Evolutionary conservation across 1,140 invertebrate genomes (phyloP).

Genomic region (Eumaeus atala): DNA sequence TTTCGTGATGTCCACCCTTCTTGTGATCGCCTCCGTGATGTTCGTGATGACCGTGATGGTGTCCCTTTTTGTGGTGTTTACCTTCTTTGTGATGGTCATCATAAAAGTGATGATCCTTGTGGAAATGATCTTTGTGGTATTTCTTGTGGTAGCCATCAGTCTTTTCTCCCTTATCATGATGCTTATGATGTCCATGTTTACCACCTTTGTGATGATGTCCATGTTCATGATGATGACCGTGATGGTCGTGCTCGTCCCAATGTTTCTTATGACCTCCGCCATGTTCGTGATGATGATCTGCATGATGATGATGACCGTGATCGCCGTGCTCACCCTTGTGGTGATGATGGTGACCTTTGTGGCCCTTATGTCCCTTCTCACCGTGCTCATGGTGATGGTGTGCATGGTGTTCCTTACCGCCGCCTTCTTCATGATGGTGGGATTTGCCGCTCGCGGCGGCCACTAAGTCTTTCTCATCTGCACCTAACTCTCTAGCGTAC

Average conservation of each 20-base stretch:
- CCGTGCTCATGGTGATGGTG: conserved; percentile 63
- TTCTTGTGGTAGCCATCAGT: conserved; percentile 65
- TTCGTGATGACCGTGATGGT: conserved; percentile 58
- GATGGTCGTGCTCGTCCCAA: conserved; percentile 57
- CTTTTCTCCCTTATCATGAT: conserved; percentile 61
- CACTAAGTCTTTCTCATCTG: conserved; percentile 53
- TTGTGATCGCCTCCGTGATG: conserved; percentile 54
- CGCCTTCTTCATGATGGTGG: conserved; percentile 79
- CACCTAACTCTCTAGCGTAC: conserved; percentile 42
- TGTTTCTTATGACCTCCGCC: conserved; percentile 58
- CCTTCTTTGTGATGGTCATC: conserved; percentile 59
- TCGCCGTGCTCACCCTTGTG: conserved; percentile 59
- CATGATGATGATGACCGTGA: conserved; percentile 55
- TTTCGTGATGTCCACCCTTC: conserved; percentile 56
- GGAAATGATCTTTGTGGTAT: conserved; percentile 62
- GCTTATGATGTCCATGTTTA: conserved; percentile 58
- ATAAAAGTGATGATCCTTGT: conserved; percentile 67
- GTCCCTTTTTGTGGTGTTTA: conserved; percentile 60
- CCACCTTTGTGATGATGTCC: conserved; percentile 63
- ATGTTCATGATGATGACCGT: conserved; percentile 58
- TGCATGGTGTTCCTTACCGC: conserved; percentile 63
- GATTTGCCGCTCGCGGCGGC: conserved; percentile 77
- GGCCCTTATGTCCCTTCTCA: conserved; percentile 56
- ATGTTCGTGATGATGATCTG: conserved; percentile 54
- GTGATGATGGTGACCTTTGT: conserved; percentile 62